A percentile compares a stretch with the other conserved stretches of the same genome.
These are phyloP conservation scores for Virgularia gustaviana DNA, from an alignment of 92 coral and sea anemone species.

Conservation along the genomic window DNA sequence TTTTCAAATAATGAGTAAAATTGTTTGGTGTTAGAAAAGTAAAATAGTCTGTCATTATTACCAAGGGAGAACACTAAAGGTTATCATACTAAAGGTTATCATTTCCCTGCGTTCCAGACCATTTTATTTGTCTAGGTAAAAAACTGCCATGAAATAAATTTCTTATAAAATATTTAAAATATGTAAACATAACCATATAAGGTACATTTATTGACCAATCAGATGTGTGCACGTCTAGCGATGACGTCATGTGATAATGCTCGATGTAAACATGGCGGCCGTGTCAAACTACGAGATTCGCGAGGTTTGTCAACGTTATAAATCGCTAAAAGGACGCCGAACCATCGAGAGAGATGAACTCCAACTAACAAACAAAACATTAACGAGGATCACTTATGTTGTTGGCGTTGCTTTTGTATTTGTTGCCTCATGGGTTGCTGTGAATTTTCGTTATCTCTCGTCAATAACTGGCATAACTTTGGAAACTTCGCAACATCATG, in stretches of 20 bases:
- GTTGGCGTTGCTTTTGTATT: constrained; percentile 74
- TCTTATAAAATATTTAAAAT: no score
- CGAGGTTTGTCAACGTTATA: constrained; percentile 66
- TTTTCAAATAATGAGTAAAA: no score
- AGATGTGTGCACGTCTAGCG: constrained; percentile 10
- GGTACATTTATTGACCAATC: constrained; percentile 29
- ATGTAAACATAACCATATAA: no score
- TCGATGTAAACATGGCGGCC: constrained; percentile 79
- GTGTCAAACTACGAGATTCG: constrained; percentile 67
- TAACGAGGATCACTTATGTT: constrained; percentile 63
- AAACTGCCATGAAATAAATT: no score
- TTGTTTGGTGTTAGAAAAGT: no score
- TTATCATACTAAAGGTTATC: no score
- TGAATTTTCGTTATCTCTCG: constrained; percentile 46
- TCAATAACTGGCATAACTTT: constrained; percentile 29
- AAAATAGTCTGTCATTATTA: no score
- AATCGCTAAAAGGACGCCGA: constrained; percentile 37
- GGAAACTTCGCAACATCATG: constrained; percentile 61
- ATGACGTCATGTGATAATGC: constrained; percentile 2
- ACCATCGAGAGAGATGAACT: neutral
- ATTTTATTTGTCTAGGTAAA: no score
- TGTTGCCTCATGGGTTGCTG: constrained; percentile 69
- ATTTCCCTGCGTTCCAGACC: no score
- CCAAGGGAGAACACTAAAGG: no score
- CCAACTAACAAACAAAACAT: neutral